A percentile compares a stretch with the other conserved stretches of the same genome.
Conservation (phyloP, 2,888 invertebrate species). For the Elegia similella region DNA sequence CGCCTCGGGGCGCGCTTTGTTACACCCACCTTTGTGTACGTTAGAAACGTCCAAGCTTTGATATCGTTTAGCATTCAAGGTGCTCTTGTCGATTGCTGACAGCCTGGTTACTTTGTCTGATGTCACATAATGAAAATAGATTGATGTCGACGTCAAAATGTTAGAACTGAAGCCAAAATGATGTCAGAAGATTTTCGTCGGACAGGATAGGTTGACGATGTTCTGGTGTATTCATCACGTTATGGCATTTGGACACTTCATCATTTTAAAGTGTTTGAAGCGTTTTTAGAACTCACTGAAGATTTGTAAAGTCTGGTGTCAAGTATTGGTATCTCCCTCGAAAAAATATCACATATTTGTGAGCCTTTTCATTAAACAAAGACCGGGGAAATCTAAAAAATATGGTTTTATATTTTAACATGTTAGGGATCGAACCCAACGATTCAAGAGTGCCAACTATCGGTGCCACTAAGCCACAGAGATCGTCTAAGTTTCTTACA, state of each 20-base stretch:
- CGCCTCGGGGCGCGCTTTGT: slow-evolving; percentile 71
- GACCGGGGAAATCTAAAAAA: too few relatives aligned
- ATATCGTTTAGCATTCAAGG: slow-evolving; percentile 37
- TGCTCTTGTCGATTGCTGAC: slow-evolving; percentile 63
- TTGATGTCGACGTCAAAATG: slow-evolving; percentile 13
- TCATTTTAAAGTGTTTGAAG: slow-evolving; percentile 8
- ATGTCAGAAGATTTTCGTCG: slow-evolving; percentile 1
- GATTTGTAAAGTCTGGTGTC: too few relatives aligned
- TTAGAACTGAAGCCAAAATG: slow-evolving; percentile 18
- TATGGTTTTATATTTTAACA: too few relatives aligned
- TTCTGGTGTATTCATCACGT: not conserved
- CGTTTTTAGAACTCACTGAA: not conserved
- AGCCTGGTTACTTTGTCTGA: slow-evolving; percentile 42
- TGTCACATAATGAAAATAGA: slow-evolving; percentile 23
- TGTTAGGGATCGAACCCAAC: too few relatives aligned
- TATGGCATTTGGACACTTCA: not conserved
- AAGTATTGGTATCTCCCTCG: too few relatives aligned
- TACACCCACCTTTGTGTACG: slow-evolving; percentile 58
- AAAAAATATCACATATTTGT: too few relatives aligned
- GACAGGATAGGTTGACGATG: slow-evolving; percentile 1
- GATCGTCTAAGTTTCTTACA: too few relatives aligned
- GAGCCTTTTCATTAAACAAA: too few relatives aligned
- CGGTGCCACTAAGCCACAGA: too few relatives aligned
- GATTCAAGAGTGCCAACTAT: too few relatives aligned
- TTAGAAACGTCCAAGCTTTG: slow-evolving; percentile 44